A percentile compares a stretch with the other conserved stretches of the same genome.
phyloP scores from a whole-genome alignment of 2,797 vertebrate genomes.

The Coendou prehensilis region DNA sequence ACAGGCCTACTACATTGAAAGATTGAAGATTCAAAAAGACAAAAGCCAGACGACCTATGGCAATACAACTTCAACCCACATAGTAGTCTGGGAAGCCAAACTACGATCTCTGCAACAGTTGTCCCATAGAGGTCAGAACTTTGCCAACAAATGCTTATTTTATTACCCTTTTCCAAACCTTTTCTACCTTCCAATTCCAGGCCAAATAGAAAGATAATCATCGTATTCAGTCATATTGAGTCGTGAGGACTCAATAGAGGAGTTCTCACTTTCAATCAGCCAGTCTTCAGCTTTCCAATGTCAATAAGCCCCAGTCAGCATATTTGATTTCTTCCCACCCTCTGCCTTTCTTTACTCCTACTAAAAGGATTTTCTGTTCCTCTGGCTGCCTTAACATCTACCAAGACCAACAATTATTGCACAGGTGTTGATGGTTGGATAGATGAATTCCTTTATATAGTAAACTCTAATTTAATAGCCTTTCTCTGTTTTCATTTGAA shows the following conservation, averaged over 20 bases:
- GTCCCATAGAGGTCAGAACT: not conserved
- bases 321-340: not conserved
- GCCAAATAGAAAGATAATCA: not conserved
- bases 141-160: not conserved
- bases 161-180: rapidly evolving
- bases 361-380: not conserved
- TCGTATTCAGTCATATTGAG: not conserved
- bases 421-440: not conserved
- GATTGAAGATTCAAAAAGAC: not conserved
- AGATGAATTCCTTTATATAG: not conserved
- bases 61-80: not conserved
- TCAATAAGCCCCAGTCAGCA: not conserved
- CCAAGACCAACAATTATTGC: not conserved
- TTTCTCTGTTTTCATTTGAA: not conserved
- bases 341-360: not conserved
- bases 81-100: not conserved
- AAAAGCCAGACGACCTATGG: too few species aligned
- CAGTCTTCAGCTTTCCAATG: not conserved
- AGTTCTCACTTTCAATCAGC: not conserved
- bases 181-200: not conserved
- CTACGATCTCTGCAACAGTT: not conserved
- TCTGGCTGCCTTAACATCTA: not conserved
- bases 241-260: not conserved
- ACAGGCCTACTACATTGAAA: not conserved
- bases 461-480: not conserved